Percentiles rank a stretch among this genome's conserved stretches.
Conservation (phyloP, 2,888 invertebrate genomes). For the Anticlea derivata region DNA sequence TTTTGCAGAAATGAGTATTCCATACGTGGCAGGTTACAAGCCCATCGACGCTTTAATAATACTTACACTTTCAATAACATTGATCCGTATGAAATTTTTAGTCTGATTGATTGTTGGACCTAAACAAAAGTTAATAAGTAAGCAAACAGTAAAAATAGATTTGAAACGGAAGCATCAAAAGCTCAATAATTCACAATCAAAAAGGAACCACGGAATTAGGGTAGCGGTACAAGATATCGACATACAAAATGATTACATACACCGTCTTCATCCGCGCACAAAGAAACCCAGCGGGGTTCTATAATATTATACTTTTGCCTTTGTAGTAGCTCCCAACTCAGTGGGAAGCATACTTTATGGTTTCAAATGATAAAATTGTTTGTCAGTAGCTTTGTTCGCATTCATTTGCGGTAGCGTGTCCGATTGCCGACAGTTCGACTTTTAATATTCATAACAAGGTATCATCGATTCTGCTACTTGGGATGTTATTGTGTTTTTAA, state of each 20-base stretch:
- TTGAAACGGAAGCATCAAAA: conserved; percentile 76
- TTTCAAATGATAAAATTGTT: conserved; percentile 83
- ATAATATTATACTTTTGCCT: conserved; percentile 80
- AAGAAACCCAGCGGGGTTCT: conserved; percentile 80
- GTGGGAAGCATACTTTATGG: conserved; percentile 82
- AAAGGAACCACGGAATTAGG: conserved; percentile 77
- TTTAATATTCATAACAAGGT: conserved; percentile 66
- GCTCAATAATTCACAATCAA: conserved; percentile 80
- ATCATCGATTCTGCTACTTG: conserved; percentile 40
- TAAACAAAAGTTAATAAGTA: conserved; percentile 56
- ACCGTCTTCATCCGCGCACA: conserved; percentile 78
- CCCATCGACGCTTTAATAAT: too few species aligned
- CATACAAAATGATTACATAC: conserved; percentile 80
- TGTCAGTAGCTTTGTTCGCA: conserved; percentile 78
- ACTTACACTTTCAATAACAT: too few species aligned
- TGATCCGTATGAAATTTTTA: too few species aligned
- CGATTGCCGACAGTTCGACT: conserved; percentile 56
- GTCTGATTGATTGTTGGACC: too few species aligned
- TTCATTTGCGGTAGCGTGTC: conserved; percentile 64
- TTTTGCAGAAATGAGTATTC: too few species aligned
- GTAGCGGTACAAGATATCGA: conserved; percentile 74
- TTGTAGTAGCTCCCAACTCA: conserved; percentile 77
- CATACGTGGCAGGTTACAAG: too few species aligned
- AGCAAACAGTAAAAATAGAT: conserved; percentile 68
- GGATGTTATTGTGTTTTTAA: conserved; percentile 38